Percentiles rank a stretch among this genome's conserved stretches.
Conservation (phyloP, 2,113 vertebrate species). For the Camelus bactrianus region DNA sequence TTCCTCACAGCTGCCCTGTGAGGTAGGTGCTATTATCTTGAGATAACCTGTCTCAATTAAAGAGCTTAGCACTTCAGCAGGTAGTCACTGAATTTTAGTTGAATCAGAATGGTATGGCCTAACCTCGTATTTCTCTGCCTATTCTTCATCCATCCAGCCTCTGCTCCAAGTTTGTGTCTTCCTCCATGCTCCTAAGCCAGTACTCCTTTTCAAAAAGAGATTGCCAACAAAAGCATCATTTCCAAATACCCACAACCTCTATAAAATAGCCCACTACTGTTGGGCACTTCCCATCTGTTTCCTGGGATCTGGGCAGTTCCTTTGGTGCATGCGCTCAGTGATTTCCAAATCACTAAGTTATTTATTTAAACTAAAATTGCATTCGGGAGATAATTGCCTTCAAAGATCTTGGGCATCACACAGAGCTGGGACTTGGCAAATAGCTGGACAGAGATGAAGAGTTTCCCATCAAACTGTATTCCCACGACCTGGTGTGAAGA, state of each 20-base stretch:
- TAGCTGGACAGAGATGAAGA: background rate
- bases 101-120: background rate
- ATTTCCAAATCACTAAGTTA: constrained; percentile 50
- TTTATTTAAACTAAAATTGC: constrained; percentile 50
- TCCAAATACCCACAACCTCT: background rate
- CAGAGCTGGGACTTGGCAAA: constrained; percentile 19
- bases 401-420: background rate
- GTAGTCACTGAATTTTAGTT: background rate
- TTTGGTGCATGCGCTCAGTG: background rate
- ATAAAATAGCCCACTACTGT: fast-evolving
- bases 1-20: background rate
- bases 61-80: background rate
- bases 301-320: background rate
- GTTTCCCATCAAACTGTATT: background rate
- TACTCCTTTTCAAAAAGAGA: background rate
- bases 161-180: background rate
- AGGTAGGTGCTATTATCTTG: background rate
- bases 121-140: background rate
- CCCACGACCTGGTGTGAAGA: background rate
- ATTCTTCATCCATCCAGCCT: fast-evolving
- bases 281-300: background rate
- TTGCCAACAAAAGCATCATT: background rate
- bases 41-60: background rate
- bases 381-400: constrained; percentile 60
- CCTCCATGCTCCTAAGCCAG: background rate